Conservation (phyloP, 2,797 vertebrate genomes). For the Acipenser ruthenus region DNA sequence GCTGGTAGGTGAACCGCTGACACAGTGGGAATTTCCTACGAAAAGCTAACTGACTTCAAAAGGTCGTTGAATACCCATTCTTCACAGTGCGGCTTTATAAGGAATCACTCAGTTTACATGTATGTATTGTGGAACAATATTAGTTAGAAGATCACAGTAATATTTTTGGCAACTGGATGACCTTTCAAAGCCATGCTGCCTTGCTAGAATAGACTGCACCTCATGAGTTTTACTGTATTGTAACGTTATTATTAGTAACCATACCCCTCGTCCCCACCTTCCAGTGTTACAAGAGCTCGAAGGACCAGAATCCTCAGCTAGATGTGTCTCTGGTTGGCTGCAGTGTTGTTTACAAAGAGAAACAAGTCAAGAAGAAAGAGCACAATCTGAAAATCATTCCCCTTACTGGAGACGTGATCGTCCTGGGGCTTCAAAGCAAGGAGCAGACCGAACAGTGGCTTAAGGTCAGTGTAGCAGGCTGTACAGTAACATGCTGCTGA, state of each 20-base stretch:
- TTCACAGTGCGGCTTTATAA: no score
- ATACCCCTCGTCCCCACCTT: neutral
- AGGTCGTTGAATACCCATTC: neutral
- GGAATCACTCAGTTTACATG: no score
- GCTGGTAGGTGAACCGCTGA: conserved; percentile 64
- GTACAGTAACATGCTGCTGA: neutral
- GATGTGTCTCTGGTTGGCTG: conserved; percentile 86
- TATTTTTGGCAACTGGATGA: no score
- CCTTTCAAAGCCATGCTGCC: no score
- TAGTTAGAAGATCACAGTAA: no score
- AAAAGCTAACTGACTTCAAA: neutral
- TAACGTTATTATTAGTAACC: no score
- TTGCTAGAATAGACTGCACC: no score
- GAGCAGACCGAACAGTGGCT: conserved; percentile 96
- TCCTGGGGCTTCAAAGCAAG: conserved; percentile 90
- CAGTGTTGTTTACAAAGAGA: conserved; percentile 88
- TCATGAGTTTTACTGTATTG: no score
- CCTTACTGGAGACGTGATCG: conserved; percentile 76
- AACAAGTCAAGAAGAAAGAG: conserved; percentile 84
- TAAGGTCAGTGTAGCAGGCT: conserved; percentile 52
- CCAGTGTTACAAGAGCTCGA: conserved; percentile 96
- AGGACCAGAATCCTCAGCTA: conserved; percentile 89
- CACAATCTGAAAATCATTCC: conserved; percentile 92
- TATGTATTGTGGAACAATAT: no score
- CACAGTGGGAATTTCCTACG: neutral